A percentile compares a stretch with the other conserved stretches of the same genome.
These are phyloP conservation scores for Gortyna flavago DNA, from an alignment of 2,888 invertebrate genomes.

Conservation along the genomic window DNA sequence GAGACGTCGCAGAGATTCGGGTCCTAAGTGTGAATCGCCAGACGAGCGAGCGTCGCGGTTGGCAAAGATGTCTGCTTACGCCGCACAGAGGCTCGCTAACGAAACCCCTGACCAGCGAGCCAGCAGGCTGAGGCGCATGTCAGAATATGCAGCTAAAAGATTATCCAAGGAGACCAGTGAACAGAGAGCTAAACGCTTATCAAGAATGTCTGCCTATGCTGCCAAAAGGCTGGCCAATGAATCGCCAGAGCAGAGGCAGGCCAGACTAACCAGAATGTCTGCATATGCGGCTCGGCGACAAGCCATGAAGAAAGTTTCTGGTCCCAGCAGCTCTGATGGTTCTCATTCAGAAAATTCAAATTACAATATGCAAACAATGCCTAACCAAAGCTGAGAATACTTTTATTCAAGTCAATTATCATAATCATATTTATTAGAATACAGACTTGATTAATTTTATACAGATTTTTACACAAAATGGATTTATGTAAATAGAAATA, in stretches of 20 bases:
- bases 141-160: constrained; percentile 85
- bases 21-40: constrained; percentile 76
- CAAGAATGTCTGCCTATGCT: constrained; percentile 87
- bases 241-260: constrained; percentile 82
- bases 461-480: constrained; percentile 51
- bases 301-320: constrained; percentile 76
- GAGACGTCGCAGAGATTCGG: constrained; percentile 71
- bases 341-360: constrained; percentile 44
- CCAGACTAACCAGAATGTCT: constrained; percentile 83
- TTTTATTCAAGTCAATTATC: constrained; percentile 42
- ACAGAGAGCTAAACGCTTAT: constrained; percentile 82
- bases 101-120: constrained; percentile 85
- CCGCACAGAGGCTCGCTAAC: constrained; percentile 84
- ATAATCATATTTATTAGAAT: constrained; percentile 35
- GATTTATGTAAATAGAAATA: constrained; percentile 42
- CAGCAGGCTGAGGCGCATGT: constrained; percentile 83
- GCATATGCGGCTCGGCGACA: constrained; percentile 85
- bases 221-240: constrained; percentile 85
- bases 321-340: constrained; percentile 40
- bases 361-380: constrained; percentile 50
- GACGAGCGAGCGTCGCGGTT: constrained; percentile 81
- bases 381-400: constrained; percentile 71
- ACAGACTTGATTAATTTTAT: constrained; percentile 56
- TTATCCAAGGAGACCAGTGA: constrained; percentile 82
- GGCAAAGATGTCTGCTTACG: constrained; percentile 86